Percentiles rank a stretch among this genome's conserved stretches.
phyloP scores from a whole-genome alignment of 2,113 vertebrate species.

The Pseudorectes ferrugineus region DNA sequence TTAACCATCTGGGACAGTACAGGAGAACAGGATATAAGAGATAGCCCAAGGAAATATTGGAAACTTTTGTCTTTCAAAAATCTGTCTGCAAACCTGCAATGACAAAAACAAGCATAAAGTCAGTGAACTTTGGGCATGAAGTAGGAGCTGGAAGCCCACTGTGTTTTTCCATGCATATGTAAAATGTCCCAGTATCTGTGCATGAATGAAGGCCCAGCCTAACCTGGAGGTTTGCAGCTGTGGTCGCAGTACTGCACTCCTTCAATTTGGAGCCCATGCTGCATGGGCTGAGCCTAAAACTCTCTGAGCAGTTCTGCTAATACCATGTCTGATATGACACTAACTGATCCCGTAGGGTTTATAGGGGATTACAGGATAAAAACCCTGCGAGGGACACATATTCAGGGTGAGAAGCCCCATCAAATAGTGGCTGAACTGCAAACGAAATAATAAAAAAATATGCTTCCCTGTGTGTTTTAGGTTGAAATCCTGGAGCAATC shows the following conservation, averaged over 20 bases:
- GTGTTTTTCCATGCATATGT: background rate
- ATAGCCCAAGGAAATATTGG: background rate
- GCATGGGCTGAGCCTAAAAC: background rate
- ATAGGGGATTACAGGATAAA: background rate
- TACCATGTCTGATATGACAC: background rate
- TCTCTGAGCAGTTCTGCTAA: background rate
- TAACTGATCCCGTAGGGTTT: background rate
- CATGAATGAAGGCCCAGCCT: background rate
- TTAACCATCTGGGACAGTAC: background rate
- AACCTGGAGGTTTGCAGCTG: background rate
- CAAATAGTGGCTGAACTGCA: background rate
- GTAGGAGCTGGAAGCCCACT: background rate
- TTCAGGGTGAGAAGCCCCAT: background rate
- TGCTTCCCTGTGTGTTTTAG: constrained; percentile 51
- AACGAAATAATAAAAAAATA: background rate
- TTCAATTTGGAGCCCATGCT: fast-evolving
- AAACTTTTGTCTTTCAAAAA: background rate
- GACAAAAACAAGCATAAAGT: background rate
- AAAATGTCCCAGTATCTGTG: background rate
- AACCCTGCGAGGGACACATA: background rate
- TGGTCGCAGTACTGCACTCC: background rate
- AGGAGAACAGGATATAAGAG: background rate
- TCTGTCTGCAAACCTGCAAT: background rate
- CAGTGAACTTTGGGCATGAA: background rate
- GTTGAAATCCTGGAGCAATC: constrained; percentile 87